Conservation (phyloP, 2,888 invertebrate species). For the Dyspetes luteomarginatus region DNA sequence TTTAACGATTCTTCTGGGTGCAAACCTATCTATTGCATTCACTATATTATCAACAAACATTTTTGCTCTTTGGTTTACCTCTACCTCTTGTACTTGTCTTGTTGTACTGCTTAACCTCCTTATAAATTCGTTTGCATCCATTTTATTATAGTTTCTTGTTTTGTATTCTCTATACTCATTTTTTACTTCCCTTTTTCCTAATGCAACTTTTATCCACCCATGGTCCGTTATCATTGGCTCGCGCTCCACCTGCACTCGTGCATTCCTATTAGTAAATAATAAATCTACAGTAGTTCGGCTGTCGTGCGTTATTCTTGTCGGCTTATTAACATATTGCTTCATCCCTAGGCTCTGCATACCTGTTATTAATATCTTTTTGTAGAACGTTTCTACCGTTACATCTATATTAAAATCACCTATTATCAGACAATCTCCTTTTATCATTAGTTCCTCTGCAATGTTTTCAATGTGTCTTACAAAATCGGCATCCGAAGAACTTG, state of each 20-base stretch:
- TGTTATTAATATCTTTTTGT: background rate
- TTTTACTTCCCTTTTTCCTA: background rate
- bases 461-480: too few relatives aligned
- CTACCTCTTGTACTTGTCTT: constrained; percentile 4
- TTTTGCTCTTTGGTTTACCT: constrained; percentile 21
- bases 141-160: constrained; percentile 25
- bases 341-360: background rate
- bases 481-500: too few relatives aligned
- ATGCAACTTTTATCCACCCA: constrained; percentile 27
- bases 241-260: constrained; percentile 6
- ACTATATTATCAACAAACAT: constrained; percentile 37
- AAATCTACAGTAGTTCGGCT: background rate
- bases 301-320: background rate
- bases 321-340: background rate
- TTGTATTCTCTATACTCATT: constrained; percentile 10
- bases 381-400: background rate
- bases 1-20: constrained; percentile 25
- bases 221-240: constrained; percentile 42
- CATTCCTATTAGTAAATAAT: background rate
- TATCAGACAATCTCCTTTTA: background rate
- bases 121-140: background rate
- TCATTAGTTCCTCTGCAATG: too few relatives aligned
- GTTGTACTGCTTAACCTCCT: background rate
- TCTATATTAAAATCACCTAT: background rate
- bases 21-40: constrained; percentile 7